Conservation (phyloP, 2,888 invertebrate genomes). For the Platynereis dumerilii region DNA sequence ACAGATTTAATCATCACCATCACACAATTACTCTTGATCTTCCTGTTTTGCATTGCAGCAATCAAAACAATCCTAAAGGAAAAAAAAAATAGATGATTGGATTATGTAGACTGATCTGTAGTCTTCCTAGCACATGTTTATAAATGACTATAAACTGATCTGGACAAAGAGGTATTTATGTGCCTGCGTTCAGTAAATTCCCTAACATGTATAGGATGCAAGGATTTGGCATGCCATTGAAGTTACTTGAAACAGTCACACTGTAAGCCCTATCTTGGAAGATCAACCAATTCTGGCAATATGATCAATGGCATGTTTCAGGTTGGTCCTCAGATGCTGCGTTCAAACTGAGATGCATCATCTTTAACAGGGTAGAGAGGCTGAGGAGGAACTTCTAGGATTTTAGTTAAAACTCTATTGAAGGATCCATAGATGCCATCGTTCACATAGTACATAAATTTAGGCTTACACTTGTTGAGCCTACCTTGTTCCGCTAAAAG, state of each 20-base stretch:
- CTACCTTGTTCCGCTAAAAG: neutral
- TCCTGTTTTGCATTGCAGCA: too few relatives aligned
- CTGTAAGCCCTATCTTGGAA: conserved; percentile 96
- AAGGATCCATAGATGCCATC: conserved; percentile 99
- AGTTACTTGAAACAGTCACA: conserved; percentile 86
- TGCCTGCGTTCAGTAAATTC: too few relatives aligned
- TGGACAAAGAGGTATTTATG: too few relatives aligned
- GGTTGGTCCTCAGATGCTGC: conserved; percentile 89
- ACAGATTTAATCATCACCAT: too few relatives aligned
- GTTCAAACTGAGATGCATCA: conserved; percentile 25
- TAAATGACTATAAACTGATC: too few relatives aligned
- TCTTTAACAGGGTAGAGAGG: conserved; percentile 65
- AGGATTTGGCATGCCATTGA: conserved; percentile 77
- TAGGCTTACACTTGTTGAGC: conserved; percentile 34
- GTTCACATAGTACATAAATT: conserved; percentile 94
- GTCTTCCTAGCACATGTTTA: conserved; percentile 36
- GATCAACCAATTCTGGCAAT: conserved; percentile 82
- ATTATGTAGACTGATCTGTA: too few relatives aligned
- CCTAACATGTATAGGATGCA: conserved; percentile 50
- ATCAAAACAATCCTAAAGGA: too few relatives aligned
- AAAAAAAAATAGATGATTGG: too few relatives aligned
- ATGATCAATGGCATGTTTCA: conserved; percentile 73
- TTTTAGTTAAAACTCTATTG: conserved; percentile 95
- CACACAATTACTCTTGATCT: too few relatives aligned
- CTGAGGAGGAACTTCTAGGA: conserved; percentile 78